Percentiles rank a stretch among this genome's conserved stretches.
Evolutionary conservation across 2,797 vertebrate species (phyloP).

Genomic region (Cynodonichthys magdalenae): DNA sequence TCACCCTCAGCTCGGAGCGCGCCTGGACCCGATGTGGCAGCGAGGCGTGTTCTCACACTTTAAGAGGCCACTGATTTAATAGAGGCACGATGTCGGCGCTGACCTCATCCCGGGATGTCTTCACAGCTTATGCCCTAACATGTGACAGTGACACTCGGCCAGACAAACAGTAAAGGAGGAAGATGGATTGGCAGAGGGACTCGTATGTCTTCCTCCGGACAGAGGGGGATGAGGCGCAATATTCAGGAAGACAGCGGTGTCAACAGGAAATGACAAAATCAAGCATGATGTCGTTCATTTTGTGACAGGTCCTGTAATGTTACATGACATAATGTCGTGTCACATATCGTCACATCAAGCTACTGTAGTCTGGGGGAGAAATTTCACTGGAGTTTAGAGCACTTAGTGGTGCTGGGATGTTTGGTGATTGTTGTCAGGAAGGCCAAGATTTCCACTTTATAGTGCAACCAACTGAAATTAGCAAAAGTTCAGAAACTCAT

Average conservation of each 20-base stretch:
- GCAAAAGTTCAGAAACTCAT: too few relatives aligned
- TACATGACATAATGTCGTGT: constrained; percentile 21
- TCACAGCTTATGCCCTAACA: constrained; percentile 69
- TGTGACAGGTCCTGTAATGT: constrained; percentile 19
- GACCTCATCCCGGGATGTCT: constrained; percentile 72
- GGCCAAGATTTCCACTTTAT: neutral
- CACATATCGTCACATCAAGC: constrained; percentile 8
- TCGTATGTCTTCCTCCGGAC: constrained; percentile 50
- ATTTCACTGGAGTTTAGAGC: neutral
- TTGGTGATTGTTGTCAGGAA: neutral
- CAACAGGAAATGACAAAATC: constrained; percentile 42
- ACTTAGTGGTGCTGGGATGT: neutral
- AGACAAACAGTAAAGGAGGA: constrained; percentile 60
- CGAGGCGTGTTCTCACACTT: constrained; percentile 54
- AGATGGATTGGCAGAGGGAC: constrained; percentile 57
- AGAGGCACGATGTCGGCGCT: constrained; percentile 61
- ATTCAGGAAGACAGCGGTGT: constrained; percentile 30
- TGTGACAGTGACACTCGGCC: constrained; percentile 65
- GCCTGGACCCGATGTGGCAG: constrained; percentile 36
- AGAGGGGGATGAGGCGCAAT: constrained; percentile 42
- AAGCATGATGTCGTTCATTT: constrained; percentile 12
- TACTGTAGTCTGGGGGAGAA: neutral
- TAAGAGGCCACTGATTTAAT: constrained; percentile 75
- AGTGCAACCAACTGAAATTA: neutral
- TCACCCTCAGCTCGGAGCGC: constrained; percentile 31